Evolutionary conservation across 92 coral and sea anemone species (phyloP).

Genomic region (Heliopora coerulea): DNA sequence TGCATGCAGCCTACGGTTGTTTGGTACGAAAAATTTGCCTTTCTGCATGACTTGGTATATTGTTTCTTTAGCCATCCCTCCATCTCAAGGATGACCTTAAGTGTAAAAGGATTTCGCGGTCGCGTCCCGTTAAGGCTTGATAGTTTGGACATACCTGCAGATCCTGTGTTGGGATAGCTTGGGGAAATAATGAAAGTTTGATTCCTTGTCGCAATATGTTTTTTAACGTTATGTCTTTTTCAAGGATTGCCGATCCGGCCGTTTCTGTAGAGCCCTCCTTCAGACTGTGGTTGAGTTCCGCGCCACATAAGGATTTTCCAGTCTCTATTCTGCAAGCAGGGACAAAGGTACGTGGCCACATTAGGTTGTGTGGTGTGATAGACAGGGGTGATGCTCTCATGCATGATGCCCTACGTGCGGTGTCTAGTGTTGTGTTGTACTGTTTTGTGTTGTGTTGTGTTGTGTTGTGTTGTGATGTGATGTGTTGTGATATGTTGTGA

Average conservation of each 20-base stretch:
- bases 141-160: too few species aligned
- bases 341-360: slow-evolving; percentile 83
- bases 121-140: too few species aligned
- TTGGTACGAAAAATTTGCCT: background rate
- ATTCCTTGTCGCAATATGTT: background rate
- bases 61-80: background rate
- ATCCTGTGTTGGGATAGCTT: too few species aligned
- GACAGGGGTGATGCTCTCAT: too few species aligned
- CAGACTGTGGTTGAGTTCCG: slow-evolving; percentile 98
- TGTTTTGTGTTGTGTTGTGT: too few species aligned
- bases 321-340: slow-evolving; percentile 92
- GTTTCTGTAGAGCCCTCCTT: slow-evolving; percentile 82
- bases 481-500: background rate
- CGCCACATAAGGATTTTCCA: slow-evolving; percentile 88
- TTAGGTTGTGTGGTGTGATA: too few species aligned
- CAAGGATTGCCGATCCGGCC: slow-evolving; percentile 75
- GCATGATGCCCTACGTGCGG: too few species aligned
- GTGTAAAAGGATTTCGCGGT: too few species aligned
- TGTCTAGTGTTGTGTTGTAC: background rate
- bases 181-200: too few species aligned
- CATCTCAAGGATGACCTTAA: too few species aligned
- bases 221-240: background rate
- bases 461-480: background rate
- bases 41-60: background rate
- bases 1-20: too few species aligned